Base-by-base conservation (phyloP, 1,140 invertebrate species). In the Gonatopus flavifemur region DNA sequence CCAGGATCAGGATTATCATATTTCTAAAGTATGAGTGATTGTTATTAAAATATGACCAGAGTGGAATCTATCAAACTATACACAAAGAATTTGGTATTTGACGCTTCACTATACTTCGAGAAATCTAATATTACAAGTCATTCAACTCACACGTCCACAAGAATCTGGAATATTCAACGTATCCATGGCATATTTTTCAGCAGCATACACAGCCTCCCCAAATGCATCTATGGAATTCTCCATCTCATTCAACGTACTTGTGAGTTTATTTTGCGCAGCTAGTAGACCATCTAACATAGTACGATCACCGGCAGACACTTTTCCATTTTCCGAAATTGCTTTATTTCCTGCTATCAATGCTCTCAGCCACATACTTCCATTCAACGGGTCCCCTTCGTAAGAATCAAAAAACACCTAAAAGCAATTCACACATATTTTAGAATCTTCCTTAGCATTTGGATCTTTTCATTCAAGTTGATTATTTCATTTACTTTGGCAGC, bases 221-320 rank as follows among this genome's bases (percentile, higher is more conserved):
- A 83, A 74, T 43, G 72, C 69, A 33, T 75, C 45, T 7, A 78
- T 56, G 19, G 60, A 47, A 46, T 66, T 41, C 45, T 35, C 52
- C n/a, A 44, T 56, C 48, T 13, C 30, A 42, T 21, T 52, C 42
- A 59, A 64, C 32, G 33, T 55, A 38, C 69, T 59, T 46, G 48
- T 48, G 37, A 59, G 68, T 41, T 40, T 43, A 30, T 52, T 33
- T 35, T 66, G 46, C 3, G 74, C 78, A 16, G 75, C 58, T 42
- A 66, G 43, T 30, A 85, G 66, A 41, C 78, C 70, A 66, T 82
- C 80, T 12, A 82, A 52, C 80, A 88, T 81, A 15, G 84, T 85
- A 55, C 83, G 62, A 50, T 86, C 79, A 1, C 81, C 82, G 41
- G 74, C 1, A 6, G 16, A 35, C 1, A 12, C 78, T 44, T 79